phyloP scores from a whole-genome alignment of 2,888 invertebrate genomes.

The Blomia tropicalis region DNA sequence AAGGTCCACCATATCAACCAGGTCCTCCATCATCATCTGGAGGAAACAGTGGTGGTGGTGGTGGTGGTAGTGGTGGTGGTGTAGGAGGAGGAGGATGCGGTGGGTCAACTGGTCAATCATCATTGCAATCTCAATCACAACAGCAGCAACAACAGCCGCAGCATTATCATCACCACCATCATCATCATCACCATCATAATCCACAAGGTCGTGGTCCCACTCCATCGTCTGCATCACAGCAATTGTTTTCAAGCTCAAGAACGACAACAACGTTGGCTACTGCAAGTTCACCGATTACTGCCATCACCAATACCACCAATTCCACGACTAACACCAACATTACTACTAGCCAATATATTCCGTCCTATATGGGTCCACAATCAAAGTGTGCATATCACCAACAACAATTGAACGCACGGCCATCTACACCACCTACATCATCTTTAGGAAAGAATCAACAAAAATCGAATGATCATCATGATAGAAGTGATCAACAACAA shows the following conservation, averaged over 20 bases:
- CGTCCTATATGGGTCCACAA: not conserved
- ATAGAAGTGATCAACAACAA: not conserved
- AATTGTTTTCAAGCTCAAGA: not conserved
- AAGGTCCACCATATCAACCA: not conserved
- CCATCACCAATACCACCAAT: conserved; percentile 1
- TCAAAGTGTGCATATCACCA: conserved; percentile 7
- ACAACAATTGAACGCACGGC: not conserved
- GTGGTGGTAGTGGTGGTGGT: not conserved
- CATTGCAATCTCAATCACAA: too few species aligned
- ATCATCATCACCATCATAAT: not conserved
- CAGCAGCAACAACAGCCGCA: not conserved
- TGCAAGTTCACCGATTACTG: not conserved
- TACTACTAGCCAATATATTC: not conserved
- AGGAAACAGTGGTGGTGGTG: not conserved
- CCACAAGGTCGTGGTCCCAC: not conserved
- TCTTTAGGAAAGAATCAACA: not conserved
- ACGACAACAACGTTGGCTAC: not conserved
- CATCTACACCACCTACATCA: not conserved
- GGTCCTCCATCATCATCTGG: not conserved
- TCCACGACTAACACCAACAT: not conserved
- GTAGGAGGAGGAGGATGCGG: not conserved
- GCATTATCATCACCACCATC: conserved; percentile 2
- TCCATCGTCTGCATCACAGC: not conserved
- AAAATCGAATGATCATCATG: not conserved
- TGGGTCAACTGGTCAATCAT: not conserved